Base-by-base conservation (phyloP, 1,140 invertebrate species). In the Paraescarpia echinospica region DNA sequence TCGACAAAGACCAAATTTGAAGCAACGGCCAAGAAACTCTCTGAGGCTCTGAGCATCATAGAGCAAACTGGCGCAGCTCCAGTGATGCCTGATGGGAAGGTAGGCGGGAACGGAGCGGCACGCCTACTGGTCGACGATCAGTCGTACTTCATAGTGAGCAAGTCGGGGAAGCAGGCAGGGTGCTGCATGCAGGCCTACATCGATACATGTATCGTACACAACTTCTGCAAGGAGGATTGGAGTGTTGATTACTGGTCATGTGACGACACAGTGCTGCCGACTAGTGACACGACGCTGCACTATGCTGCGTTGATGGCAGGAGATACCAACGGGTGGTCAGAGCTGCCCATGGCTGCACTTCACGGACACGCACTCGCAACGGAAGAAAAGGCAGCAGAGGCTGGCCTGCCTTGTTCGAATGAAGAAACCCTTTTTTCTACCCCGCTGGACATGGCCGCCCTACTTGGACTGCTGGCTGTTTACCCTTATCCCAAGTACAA, bases 401-500 rank as follows among this genome's bases (percentile, higher is more conserved):
- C 33, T 77, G 48, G 90, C 8, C 41, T 93, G 90, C 92, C 92
- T 33, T 41, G 34, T 33, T 93, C 92, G 22, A 31, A 27, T 1
- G 90, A 93, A 88, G 91, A 91, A 35, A 93, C 92, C 8, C n/a
- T 77, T 14, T 93, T 41, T 77, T 93, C 92, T 2, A 93, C 92
- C 1, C 92, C 90, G 34, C 90, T 41, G 12, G 92, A 93, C 90
- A 91, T 59, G 33, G 33, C 41, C 9, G 92, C 92, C 33, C 59
- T 93, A n/a, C 35, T 93, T 31, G n/a, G 22, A 33, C 48, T 93
- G 41, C 9, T 91, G 22, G 59, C 41, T 34, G 77, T 33, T 1
- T 91, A 59, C 59, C n/a, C 90, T 12, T 93, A 93, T 34, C 92
- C 92, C 27, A 41, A n/a, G n/a, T n/a, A 93, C 90, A 93, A 93